Conservation (phyloP, 2,113 vertebrate genomes). For the Cariama cristata region DNA sequence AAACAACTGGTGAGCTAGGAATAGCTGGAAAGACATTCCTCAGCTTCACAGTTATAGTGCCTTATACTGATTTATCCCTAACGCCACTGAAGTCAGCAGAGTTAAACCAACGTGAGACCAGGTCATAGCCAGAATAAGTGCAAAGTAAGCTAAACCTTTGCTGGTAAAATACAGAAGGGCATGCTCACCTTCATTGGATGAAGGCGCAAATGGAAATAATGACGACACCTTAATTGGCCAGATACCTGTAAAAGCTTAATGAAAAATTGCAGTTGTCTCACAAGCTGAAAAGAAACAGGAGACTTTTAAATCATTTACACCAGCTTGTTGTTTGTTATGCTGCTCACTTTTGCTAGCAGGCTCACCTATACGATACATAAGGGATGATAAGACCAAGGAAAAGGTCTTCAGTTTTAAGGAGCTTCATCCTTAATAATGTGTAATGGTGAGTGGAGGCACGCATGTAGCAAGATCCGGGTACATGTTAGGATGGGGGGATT, state of each 20-base stretch:
- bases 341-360: not conserved
- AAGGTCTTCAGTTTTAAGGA: not conserved
- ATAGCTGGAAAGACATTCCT: not conserved
- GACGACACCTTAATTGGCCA: not conserved
- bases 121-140: not conserved
- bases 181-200: not conserved
- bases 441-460: not conserved
- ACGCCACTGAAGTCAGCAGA: not conserved
- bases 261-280: not conserved
- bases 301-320: not conserved
- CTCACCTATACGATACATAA: not conserved
- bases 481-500: not conserved
- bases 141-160: not conserved
- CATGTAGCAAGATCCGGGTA: not conserved
- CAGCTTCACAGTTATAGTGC: not conserved
- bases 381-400: not conserved
- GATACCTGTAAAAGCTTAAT: not conserved
- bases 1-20: not conserved
- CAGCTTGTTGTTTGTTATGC: not conserved
- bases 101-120: not conserved
- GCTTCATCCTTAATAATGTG: not conserved
- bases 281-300: not conserved
- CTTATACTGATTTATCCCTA: not conserved
- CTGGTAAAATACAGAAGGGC: not conserved
- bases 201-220: not conserved